These are phyloP conservation scores for Philotrypesis tridentata DNA, from an alignment of 1,140 invertebrate species.

Conservation along the genomic window DNA sequence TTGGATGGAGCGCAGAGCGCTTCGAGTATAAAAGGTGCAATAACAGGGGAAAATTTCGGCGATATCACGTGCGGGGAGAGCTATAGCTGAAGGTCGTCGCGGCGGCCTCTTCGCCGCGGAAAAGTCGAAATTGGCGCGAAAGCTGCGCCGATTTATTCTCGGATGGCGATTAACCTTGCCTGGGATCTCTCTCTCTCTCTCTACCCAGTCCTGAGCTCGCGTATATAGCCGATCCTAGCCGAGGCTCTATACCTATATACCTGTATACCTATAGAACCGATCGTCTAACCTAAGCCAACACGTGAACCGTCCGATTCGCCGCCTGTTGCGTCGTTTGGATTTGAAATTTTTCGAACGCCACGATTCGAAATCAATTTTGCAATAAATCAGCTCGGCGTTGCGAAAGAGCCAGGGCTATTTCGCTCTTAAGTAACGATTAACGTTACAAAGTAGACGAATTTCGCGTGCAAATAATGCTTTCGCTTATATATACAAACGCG, in stretches of 20 bases:
- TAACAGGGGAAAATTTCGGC: not conserved
- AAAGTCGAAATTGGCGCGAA: constrained; percentile 44
- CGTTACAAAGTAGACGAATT: not conserved
- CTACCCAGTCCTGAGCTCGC: not conserved
- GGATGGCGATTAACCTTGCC: constrained; percentile 44
- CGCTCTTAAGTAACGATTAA: not conserved
- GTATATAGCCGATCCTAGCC: no score
- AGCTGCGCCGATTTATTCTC: constrained; percentile 34
- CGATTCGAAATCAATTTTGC: no score
- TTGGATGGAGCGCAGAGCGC: not conserved
- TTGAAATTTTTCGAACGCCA: no score
- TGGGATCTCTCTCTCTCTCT: not conserved
- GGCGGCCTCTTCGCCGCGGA: no score
- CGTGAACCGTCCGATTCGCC: no score
- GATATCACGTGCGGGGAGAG: not conserved
- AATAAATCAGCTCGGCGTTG: no score
- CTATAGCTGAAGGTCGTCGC: constrained; percentile 11
- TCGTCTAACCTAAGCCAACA: no score
- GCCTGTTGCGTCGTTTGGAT: no score
- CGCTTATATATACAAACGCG: not conserved
- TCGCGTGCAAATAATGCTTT: not conserved
- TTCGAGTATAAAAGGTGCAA: not conserved
- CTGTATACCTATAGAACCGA: no score
- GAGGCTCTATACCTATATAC: no score
- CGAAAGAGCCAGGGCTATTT: no score